Evolutionary conservation across 2,888 invertebrate species (phyloP), one percentile per base, ranked within the genome.

Genomic region (Unio delphinus): DNA sequence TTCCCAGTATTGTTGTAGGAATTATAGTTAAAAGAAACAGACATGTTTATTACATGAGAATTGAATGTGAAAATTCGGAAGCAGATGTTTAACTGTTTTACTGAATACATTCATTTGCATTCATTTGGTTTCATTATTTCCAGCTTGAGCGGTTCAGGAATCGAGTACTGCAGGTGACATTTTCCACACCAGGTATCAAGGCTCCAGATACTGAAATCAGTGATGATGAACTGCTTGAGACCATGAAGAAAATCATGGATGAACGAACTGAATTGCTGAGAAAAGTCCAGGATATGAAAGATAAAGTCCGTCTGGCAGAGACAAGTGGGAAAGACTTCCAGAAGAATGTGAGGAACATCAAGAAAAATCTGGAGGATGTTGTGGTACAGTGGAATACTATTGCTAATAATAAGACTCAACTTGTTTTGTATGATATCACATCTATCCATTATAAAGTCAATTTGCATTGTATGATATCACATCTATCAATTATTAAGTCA

Each of bases 131-230:
- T 15, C 45, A 15, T 56, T 34, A 55, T 61, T 79, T 81, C 57
- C 78, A 89, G 89, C 68, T 83, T 75, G 89, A 89, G 70, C 75
- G 89, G n/a, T 87, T 89, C 72, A 75, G 88, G 54, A 87, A 82
- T 69, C 76, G 89, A n/a, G 86, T 89, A 3, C 76, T 89, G 15
- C 88, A 89, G 76, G 80, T 84, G 28, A 85, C 87, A 54, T 89
- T 86, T 75, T 87, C 88, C 18, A 86, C 87, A 2, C 88, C 89
- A 6, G 88, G 86, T 3, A 81, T 86, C 18, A 80, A 83, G 64
- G 81, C 84, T 5, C 89, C 89, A 4, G 86, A 88, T 60, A 84
- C 80, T 8, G 87, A 88, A 69, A 81, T 88, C 23, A 81, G 74
- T 59, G 89, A 89, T 67, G 89, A 89, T 69, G 85, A 86, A 34